Evolutionary conservation across 2,797 vertebrate genomes (phyloP).

Genomic region (Cirrhinus mrigala): DNA sequence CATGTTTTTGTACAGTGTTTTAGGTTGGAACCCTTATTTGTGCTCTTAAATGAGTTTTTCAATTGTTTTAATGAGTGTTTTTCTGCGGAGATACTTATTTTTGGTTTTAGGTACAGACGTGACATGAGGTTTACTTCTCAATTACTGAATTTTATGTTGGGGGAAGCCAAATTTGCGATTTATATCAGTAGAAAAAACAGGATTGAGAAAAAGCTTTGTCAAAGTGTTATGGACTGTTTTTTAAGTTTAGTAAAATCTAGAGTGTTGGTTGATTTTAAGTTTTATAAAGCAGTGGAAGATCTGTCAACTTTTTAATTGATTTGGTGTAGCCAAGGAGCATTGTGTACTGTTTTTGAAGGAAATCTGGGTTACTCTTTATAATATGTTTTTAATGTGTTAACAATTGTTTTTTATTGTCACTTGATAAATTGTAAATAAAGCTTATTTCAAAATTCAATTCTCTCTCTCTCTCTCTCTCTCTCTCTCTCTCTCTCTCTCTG

Average conservation of each 20-base stretch:
- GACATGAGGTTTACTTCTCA: neutral
- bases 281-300: no score
- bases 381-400: neutral
- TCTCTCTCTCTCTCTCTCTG: no score
- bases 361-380: neutral
- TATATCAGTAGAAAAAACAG: neutral
- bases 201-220: no score
- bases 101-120: neutral
- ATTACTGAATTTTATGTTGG: neutral
- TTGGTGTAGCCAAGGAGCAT: neutral
- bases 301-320: neutral
- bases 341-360: neutral
- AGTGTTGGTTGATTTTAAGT: neutral
- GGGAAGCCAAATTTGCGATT: neutral
- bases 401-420: no score
- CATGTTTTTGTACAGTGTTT: neutral
- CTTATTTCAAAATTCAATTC: no score
- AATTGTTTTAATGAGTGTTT: neutral
- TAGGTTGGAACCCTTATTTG: neutral
- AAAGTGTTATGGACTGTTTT: no score
- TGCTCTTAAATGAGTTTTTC: neutral
- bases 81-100: neutral
- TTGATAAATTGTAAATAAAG: no score
- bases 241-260: neutral
- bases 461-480: no score